Conservation (phyloP, 2,113 vertebrate species). For the Deroptyus accipitrinus region DNA sequence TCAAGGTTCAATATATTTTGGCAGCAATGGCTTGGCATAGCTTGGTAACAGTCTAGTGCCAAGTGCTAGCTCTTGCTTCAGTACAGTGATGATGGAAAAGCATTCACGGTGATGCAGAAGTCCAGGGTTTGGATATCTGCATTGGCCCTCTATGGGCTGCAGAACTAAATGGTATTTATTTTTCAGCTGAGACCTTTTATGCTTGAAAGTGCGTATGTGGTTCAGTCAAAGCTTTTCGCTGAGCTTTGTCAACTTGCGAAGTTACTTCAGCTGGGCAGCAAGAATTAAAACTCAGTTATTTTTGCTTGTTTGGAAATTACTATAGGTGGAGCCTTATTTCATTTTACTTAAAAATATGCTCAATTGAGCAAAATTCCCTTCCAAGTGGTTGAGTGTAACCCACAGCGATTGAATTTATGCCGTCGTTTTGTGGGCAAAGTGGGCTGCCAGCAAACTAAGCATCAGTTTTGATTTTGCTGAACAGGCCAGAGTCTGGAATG, state of each 20-base stretch:
- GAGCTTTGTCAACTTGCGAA: neutral
- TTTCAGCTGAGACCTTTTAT: neutral
- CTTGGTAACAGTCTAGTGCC: neutral
- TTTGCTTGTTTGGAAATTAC: neutral
- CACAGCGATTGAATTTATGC: neutral
- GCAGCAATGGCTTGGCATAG: neutral
- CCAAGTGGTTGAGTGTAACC: neutral
- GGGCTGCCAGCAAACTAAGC: neutral
- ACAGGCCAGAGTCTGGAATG: neutral
- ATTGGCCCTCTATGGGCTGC: neutral
- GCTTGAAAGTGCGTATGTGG: neutral
- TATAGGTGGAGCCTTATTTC: neutral
- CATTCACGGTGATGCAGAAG: neutral
- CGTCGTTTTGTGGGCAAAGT: neutral
- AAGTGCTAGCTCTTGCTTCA: neutral
- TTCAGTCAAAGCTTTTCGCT: neutral
- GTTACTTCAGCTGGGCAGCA: neutral
- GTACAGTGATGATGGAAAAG: neutral
- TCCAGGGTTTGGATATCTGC: neutral
- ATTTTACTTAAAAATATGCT: neutral
- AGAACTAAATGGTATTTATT: neutral
- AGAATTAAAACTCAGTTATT: neutral
- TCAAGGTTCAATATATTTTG: neutral
- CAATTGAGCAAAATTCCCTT: neutral
- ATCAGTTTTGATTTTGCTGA: neutral